Base-by-base conservation (phyloP, 2,888 invertebrate genomes). In the Pristionchus exspectatus region DNA sequence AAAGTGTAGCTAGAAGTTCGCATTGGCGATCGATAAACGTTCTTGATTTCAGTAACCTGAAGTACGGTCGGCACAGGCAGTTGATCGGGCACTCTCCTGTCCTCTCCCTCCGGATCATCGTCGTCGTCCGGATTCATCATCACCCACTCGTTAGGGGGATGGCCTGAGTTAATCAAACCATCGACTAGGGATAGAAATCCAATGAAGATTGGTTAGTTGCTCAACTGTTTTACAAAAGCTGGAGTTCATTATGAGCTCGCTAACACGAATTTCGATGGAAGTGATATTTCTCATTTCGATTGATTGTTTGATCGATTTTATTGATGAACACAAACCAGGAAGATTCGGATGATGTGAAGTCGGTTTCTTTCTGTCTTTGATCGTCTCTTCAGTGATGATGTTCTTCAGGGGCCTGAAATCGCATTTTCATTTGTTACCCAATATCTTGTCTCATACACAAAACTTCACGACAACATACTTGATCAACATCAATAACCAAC, bases 71-170 rank as follows among this genome's bases (percentile, higher is more conserved):
- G 66, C 0, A 54, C 50, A 16, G 89, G 89, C 44, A 89, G 50
- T 30, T 63, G 89, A 38, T 59, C 38, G 59, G 89, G 89, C 5
- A 83, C 33, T 66, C 63, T 30, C 14, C 7, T 12, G 16, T 89
- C 81, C 30, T 89, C 89, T 30, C 27, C 21, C 50, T 89, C 89
- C 16, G 89, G 89, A 66, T 89, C 89, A n/a, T 16, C 16, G 12
- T 89, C 89, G 12, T 89, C 89, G n/a, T 63, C 89, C 1, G 81
- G 81, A 44, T 81, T 63, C 89, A 89, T 89, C 81, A 89, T 59
- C 44, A 44, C 54, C 89, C 89, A 89, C 50, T 89, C 30, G 27
- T 56, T 59, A 1, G 81, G 63, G 3, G 83, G 33, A 24, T 66
- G 81, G 24, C 89, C 89, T 89, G 27, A 38, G 33, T 63, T 7